Evolutionary conservation across 2,888 invertebrate species (phyloP), one percentile per base, ranked within the genome.

Genomic region (Polia nebulosa): DNA sequence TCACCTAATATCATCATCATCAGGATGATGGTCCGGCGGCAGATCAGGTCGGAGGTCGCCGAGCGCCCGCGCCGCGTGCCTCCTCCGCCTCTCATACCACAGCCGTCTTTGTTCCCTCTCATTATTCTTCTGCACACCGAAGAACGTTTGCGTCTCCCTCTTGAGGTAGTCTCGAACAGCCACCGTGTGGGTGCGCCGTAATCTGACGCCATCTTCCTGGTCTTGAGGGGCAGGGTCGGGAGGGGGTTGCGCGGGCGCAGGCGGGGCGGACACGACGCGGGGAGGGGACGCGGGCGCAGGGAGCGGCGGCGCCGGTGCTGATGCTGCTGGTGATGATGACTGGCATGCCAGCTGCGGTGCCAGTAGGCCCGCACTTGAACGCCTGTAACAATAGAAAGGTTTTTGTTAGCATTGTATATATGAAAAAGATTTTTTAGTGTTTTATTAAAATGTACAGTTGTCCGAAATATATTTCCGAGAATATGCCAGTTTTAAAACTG

Each of bases 131-230:
- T 97, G 97, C 68, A 98, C 97, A 25, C 98, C 98, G 91, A 98
- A 98, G 94, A 98, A 98, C 83, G 97, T 97, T 66, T 98, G 97
- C 67, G 98, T 97, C 90, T 98, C 98, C 82, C 97, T 96, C 89
- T 97, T 97, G 88, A 98, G 97, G 91, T 97, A 98, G 88, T 97
- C 94, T 77, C 95, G 89, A 56, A 95, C 95, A n/a, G 92, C 94
- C 13, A 94, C 90, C 0, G 95, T 94, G 80, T 95, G 94, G 5
- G 86, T 92, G 61, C 94, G 86, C 61, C 95, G 92, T 81, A 95
- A 94, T 92, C 95, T 90, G 77, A 95, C 94, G 58, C 93, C 94
- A 77, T 94, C 93, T 89, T 96, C 94, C 68, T 93, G 93, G 68
- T 88, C 90, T 85, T 93, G 95, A 20, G 94, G 95, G 62, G 89